phyloP scores from a whole-genome alignment of 37 sponge, comb jelly and placozoan species.

The Beroe ovata region DNA sequence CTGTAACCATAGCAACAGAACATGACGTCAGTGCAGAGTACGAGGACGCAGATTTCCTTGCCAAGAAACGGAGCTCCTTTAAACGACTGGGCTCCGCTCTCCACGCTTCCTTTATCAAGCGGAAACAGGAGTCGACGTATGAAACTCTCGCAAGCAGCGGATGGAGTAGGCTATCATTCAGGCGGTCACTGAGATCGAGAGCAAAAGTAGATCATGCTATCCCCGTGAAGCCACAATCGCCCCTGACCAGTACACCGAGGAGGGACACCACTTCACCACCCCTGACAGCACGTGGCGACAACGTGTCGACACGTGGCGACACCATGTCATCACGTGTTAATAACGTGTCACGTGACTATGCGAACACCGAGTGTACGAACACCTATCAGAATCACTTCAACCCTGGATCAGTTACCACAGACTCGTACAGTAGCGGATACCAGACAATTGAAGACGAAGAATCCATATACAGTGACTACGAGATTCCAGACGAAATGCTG shows the following conservation, averaged over 20 bases:
- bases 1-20: not conserved
- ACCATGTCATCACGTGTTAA: not conserved
- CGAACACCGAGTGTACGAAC: not conserved
- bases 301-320: not conserved
- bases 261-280: not conserved
- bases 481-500: constrained; percentile 30
- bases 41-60: not conserved
- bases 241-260: not conserved
- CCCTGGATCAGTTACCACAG: not conserved
- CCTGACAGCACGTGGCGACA: not conserved
- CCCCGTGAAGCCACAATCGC: not conserved
- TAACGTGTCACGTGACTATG: too few species aligned
- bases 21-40: not conserved
- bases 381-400: not conserved
- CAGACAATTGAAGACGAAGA: not conserved
- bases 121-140: not conserved
- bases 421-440: not conserved
- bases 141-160: not conserved
- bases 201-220: not conserved
- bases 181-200: not conserved
- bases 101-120: not conserved
- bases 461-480: constrained; percentile 64
- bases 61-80: not conserved
- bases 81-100: not conserved
- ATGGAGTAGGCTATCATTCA: not conserved